Conservation (phyloP, 2,797 vertebrate genomes). For the Girardinus metallicus region DNA sequence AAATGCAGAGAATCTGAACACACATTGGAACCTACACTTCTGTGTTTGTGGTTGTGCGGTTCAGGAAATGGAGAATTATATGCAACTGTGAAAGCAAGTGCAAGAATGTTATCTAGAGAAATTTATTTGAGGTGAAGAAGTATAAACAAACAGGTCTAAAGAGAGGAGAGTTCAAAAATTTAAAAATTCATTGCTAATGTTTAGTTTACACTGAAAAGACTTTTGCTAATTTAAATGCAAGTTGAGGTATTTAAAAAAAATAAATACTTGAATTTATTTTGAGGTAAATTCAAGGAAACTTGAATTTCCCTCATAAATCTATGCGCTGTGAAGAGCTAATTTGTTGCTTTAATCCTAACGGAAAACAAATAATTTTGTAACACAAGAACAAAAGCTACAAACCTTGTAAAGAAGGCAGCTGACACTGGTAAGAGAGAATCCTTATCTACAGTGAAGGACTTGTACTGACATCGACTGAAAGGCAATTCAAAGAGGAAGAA, state of each 20-base stretch:
- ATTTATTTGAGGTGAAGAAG: neutral
- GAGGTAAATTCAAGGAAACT: neutral
- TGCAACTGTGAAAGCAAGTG: constrained; percentile 6
- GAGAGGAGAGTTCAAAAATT: neutral
- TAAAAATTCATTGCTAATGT: neutral
- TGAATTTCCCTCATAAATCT: neutral
- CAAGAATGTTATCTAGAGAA: neutral
- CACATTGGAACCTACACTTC: constrained; percentile 52
- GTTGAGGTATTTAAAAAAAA: neutral
- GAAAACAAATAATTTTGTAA: neutral
- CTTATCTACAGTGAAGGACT: neutral
- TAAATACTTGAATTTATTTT: neutral
- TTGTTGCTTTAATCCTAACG: neutral
- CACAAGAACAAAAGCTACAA: neutral
- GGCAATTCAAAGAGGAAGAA: neutral
- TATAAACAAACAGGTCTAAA: neutral
- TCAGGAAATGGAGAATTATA: constrained; percentile 30
- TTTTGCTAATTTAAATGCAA: neutral
- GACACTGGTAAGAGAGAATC: neutral
- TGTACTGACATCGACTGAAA: neutral
- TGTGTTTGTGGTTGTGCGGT: constrained; percentile 25
- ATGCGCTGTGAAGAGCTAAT: neutral
- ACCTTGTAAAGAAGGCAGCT: neutral
- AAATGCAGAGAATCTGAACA: constrained; percentile 64
- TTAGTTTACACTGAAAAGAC: neutral